These are phyloP conservation scores for Prionace glauca DNA, from an alignment of 2,797 vertebrate species.

Conservation along the genomic window DNA sequence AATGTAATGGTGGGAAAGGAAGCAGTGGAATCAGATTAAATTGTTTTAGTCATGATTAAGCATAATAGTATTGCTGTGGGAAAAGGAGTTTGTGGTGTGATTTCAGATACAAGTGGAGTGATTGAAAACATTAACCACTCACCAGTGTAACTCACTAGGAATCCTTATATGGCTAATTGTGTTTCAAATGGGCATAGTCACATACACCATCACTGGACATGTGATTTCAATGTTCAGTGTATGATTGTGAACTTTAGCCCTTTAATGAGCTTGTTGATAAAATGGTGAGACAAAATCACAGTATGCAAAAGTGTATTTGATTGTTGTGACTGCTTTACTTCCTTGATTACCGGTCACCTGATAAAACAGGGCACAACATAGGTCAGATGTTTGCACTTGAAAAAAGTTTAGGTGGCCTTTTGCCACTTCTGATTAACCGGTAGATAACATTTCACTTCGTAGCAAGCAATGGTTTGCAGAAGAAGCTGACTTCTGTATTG, in stretches of 20 bases:
- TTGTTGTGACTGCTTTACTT: not conserved
- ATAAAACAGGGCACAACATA: not conserved
- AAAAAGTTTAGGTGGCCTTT: not conserved
- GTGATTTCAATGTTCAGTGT: not conserved
- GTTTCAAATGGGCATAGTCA: not conserved
- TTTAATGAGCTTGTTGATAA: not conserved
- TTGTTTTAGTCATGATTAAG: not conserved
- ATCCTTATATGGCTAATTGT: not conserved
- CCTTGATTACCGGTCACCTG: not conserved
- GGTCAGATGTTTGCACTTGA: not conserved
- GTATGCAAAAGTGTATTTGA: too few relatives aligned
- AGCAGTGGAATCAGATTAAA: not conserved
- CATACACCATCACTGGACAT: not conserved
- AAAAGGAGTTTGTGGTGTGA: not conserved
- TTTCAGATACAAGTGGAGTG: not conserved
- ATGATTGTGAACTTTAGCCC: not conserved
- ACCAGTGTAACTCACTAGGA: not conserved
- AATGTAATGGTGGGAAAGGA: not conserved
- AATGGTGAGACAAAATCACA: not conserved
- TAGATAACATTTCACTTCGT: not conserved
- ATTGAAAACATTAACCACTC: not conserved
- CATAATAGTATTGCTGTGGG: not conserved
- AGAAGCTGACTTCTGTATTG: not conserved
- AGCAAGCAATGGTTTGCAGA: not conserved
- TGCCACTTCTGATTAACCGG: not conserved